These are phyloP conservation scores for Siphamia tubifer DNA, from an alignment of 2,113 vertebrate species.

Conservation along the genomic window DNA sequence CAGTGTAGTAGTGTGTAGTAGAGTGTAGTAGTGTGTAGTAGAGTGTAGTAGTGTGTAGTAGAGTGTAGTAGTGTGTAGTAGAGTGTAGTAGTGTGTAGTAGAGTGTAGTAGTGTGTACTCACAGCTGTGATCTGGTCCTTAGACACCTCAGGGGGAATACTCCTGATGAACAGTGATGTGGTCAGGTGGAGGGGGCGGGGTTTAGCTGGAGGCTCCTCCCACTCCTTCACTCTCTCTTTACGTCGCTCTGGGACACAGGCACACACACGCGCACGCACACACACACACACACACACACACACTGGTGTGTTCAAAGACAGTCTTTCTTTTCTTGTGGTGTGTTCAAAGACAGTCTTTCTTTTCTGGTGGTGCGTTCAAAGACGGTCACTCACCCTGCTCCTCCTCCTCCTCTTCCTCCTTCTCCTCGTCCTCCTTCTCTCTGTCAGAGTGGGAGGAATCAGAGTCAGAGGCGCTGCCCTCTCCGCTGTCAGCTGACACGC, in stretches of 20 bases:
- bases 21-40: not conserved
- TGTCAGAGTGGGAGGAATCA: slow-evolving; percentile 76
- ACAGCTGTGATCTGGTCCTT: slow-evolving; percentile 89
- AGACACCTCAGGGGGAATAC: slow-evolving; percentile 87
- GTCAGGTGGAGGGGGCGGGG: slow-evolving; percentile 91
- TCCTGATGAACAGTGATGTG: slow-evolving; percentile 89
- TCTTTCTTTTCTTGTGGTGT: no score
- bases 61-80: not conserved
- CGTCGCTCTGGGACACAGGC: slow-evolving; percentile 58
- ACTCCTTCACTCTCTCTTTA: slow-evolving; percentile 45
- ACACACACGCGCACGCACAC: no score
- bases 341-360: no score
- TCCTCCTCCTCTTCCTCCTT: slow-evolving; percentile 68
- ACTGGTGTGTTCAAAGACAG: no score
- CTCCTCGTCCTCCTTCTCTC: slow-evolving; percentile 62
- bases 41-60: not conserved
- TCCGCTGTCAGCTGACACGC: slow-evolving; percentile 70
- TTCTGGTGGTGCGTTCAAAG: no score
- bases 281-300: no score
- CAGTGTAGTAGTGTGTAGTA: no score
- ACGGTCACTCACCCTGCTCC: slow-evolving; percentile 18
- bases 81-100: not conserved
- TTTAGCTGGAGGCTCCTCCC: slow-evolving; percentile 74
- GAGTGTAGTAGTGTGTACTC: slow-evolving; percentile 48
- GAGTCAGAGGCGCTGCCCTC: slow-evolving; percentile 79